Evolutionary conservation across 1,140 invertebrate genomes (phyloP).

Genomic region (Drosophila repleta): DNA sequence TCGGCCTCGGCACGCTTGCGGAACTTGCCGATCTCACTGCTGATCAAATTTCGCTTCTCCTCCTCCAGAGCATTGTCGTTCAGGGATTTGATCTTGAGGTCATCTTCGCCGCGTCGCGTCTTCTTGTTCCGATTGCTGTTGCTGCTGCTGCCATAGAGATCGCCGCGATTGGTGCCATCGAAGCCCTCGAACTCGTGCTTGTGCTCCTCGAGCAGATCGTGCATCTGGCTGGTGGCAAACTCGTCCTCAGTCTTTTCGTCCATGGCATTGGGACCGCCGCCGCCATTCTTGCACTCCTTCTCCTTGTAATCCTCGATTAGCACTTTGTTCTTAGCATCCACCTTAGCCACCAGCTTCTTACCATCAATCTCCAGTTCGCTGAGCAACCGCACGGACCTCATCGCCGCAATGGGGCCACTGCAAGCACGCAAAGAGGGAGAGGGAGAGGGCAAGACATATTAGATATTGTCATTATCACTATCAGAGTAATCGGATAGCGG

Average conservation of each 20-base stretch:
- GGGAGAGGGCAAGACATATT: not conserved
- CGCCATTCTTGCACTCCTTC: conserved; percentile 85
- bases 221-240: conserved; percentile 90
- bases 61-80: conserved; percentile 96
- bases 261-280: conserved; percentile 70
- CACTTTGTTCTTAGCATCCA: conserved; percentile 98
- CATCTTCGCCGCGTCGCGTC: conserved; percentile 65
- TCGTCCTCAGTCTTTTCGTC: conserved; percentile 91
- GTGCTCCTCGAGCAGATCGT: conserved; percentile 92
- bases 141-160: conserved; percentile 58
- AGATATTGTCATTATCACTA: too few species aligned
- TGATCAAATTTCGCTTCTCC: conserved; percentile 97
- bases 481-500: too few species aligned
- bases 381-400: conserved; percentile 96
- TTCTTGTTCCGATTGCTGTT: conserved; percentile 63
- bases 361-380: conserved; percentile 97
- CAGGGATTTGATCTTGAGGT: conserved; percentile 86
- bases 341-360: conserved; percentile 97
- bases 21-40: conserved; percentile 98
- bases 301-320: conserved; percentile 96
- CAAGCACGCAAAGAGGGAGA: conserved; percentile 36
- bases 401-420: conserved; percentile 96
- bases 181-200: conserved; percentile 84
- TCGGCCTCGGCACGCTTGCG: conserved; percentile 89
- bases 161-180: conserved; percentile 65